Evolutionary conservation across 2,113 vertebrate genomes (phyloP).

Genomic region (Candoia aspera): DNA sequence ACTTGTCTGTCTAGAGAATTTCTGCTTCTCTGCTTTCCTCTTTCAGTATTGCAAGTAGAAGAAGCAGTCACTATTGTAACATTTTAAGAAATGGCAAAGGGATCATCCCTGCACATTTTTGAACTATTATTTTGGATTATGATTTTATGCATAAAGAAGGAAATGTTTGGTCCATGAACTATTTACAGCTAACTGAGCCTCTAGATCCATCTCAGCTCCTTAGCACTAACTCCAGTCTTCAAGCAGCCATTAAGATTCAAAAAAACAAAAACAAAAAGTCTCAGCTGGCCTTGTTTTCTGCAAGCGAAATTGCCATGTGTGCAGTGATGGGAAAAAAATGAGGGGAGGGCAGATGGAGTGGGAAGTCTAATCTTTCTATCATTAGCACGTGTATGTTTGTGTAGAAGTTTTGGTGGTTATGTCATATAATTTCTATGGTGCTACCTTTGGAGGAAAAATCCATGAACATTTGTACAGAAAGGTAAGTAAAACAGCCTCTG

Average conservation of each 20-base stretch:
- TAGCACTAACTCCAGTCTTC: not conserved
- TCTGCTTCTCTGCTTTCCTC: not conserved
- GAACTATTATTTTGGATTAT: not conserved
- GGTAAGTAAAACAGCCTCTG: not conserved
- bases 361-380: not conserved
- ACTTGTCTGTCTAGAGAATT: not conserved
- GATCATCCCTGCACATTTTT: not conserved
- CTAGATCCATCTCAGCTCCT: not conserved
- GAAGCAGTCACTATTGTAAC: not conserved
- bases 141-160: not conserved
- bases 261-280: not conserved
- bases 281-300: not conserved
- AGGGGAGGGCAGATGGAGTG: not conserved
- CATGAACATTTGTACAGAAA: not conserved
- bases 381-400: not conserved
- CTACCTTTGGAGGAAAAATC: not conserved
- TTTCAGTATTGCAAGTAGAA: not conserved
- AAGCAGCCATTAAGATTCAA: not conserved
- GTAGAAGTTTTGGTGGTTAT: not conserved
- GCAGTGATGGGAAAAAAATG: not conserved
- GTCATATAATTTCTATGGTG: not conserved
- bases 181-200: not conserved
- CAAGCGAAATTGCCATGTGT: not conserved
- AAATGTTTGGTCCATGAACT: not conserved
- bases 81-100: not conserved